phyloP scores from a whole-genome alignment of 2,888 invertebrate species.

The Hydrotaea cyrtoneurina region DNA sequence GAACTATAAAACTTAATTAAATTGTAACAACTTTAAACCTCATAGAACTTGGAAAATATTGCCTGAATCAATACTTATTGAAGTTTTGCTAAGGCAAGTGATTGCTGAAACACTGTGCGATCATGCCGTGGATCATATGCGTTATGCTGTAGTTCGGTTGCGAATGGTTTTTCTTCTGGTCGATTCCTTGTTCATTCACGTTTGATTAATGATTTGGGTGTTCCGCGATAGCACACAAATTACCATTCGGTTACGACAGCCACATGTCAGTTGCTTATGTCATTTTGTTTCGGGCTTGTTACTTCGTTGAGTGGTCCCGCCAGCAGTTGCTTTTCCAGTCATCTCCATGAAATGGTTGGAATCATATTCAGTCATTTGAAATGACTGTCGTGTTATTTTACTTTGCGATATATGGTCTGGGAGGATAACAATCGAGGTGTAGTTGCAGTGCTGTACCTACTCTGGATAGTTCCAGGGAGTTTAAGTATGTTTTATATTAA shows the following conservation, averaged over 20 bases:
- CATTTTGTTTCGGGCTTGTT: slow-evolving; percentile 13
- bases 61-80: too few relatives aligned
- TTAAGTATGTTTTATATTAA: too few relatives aligned
- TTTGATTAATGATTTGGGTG: slow-evolving; percentile 74
- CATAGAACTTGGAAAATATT: too few relatives aligned
- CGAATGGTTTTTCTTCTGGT: background rate
- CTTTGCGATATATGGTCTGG: background rate
- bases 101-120: too few relatives aligned
- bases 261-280: slow-evolving; percentile 73
- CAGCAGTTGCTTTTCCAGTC: slow-evolving; percentile 25
- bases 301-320: slow-evolving; percentile 35
- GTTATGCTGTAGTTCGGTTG: background rate
- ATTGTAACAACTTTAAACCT: too few relatives aligned
- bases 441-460: too few relatives aligned
- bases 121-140: background rate
- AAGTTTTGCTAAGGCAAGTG: too few relatives aligned
- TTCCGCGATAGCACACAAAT: slow-evolving; percentile 73
- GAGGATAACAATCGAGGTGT: too few relatives aligned
- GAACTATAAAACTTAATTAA: too few relatives aligned
- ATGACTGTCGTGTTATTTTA: background rate
- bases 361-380: slow-evolving; percentile 32
- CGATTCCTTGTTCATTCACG: slow-evolving; percentile 67
- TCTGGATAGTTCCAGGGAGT: too few relatives aligned
- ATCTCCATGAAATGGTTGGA: background rate
- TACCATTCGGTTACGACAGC: slow-evolving; percentile 75